Evolutionary conservation across 2,888 invertebrate species (phyloP).

Genomic region (Tricholauxania praeusta): DNA sequence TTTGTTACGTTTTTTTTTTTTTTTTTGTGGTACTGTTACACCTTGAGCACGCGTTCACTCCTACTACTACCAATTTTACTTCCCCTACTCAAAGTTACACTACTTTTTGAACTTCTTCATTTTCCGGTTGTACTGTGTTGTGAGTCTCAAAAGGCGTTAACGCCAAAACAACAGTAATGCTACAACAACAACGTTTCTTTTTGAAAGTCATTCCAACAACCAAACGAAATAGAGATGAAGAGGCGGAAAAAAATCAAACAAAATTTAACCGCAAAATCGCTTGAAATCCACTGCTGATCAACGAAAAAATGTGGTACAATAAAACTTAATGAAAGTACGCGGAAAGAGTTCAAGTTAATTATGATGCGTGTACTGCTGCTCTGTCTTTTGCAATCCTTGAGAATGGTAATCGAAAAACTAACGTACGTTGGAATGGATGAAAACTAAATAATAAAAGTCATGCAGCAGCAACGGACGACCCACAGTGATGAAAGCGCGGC

Average conservation of each 20-base stretch:
- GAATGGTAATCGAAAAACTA: conserved; percentile 19
- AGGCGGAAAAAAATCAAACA: neutral
- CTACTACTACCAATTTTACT: conserved; percentile 33
- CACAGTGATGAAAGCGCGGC: no score
- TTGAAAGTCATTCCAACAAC: conserved; percentile 42
- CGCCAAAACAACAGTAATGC: conserved; percentile 16
- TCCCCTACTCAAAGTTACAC: neutral
- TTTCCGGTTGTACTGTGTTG: neutral
- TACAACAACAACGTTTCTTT: conserved; percentile 15
- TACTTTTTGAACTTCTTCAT: neutral
- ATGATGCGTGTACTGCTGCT: neutral
- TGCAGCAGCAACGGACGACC: neutral
- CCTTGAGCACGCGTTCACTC: conserved; percentile 33
- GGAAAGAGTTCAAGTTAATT: conserved; percentile 33
- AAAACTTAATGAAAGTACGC: conserved; percentile 29
- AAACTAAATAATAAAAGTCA: conserved; percentile 23
- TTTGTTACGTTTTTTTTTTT: neutral
- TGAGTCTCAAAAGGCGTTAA: conserved; percentile 28
- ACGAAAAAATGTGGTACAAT: neutral
- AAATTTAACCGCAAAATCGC: conserved; percentile 25
- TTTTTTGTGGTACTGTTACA: neutral
- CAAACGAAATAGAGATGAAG: conserved; percentile 6
- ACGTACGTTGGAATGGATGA: neutral
- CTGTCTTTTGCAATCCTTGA: neutral
- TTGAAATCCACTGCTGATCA: neutral